Evolutionary conservation across 53 echinoderm and acorn worm species (phyloP).

Genomic region (Patiria pectinifera): DNA sequence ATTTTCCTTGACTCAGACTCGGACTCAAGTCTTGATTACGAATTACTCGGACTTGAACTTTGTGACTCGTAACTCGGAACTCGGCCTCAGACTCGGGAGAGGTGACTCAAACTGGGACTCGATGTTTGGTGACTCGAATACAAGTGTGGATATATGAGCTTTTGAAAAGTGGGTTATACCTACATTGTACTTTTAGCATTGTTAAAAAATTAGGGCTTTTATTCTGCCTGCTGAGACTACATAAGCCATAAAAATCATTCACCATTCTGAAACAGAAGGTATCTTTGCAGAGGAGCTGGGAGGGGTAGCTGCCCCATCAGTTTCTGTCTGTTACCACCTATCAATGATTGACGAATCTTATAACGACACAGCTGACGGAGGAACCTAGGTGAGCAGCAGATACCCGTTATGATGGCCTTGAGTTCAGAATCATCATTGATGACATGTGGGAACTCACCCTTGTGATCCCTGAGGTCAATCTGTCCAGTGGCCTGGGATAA

Average conservation of each 20-base stretch:
- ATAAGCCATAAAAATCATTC: conserved; percentile 18
- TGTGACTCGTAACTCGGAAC: no score
- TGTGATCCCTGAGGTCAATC: conserved; percentile 74
- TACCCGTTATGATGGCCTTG: conserved; percentile 65
- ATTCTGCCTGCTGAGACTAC: no score
- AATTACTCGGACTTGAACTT: no score
- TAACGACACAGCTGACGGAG: conserved; percentile 93
- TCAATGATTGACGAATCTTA: conserved; percentile 70
- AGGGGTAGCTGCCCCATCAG: conserved; percentile 75
- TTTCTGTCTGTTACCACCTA: conserved; percentile 58
- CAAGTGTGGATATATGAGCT: no score
- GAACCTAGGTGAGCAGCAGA: conserved; percentile 70
- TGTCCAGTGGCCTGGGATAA: conserved; percentile 77
- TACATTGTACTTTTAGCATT: no score
- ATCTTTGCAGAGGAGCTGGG: conserved; percentile 76
- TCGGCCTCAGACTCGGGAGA: no score
- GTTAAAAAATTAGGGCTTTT: no score
- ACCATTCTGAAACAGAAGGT: conserved; percentile 74
- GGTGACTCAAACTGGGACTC: no score
- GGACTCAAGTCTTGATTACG: no score
- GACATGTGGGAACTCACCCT: conserved; percentile 68
- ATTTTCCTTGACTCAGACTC: no score
- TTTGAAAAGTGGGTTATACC: no score
- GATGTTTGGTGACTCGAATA: no score
- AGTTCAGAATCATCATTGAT: conserved; percentile 76